phyloP scores from a whole-genome alignment of 1,140 invertebrate species.

The Caenorhabditis inopinata region DNA sequence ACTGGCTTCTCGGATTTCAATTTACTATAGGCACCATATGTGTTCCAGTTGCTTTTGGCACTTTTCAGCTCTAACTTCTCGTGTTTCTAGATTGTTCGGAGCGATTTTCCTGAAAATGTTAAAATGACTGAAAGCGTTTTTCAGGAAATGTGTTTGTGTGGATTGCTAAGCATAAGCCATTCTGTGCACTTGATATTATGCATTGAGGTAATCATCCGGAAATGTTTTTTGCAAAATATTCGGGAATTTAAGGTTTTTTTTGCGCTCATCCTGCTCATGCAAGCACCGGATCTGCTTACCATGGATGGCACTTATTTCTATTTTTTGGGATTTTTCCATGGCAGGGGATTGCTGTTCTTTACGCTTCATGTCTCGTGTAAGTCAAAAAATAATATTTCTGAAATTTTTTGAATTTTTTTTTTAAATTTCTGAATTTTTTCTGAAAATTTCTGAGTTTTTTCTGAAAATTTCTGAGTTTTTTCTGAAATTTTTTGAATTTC shows the following conservation, averaged over 20 bases:
- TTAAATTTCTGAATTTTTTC: too few species aligned
- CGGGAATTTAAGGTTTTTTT: slow-evolving; percentile 33
- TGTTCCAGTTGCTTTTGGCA: too few species aligned
- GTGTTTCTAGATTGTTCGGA: too few species aligned
- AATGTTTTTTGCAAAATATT: background rate
- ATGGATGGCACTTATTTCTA: slow-evolving; percentile 42
- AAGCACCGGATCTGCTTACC: slow-evolving; percentile 33
- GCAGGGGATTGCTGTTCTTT: slow-evolving; percentile 38
- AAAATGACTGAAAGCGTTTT: too few species aligned
- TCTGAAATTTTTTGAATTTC: too few species aligned
- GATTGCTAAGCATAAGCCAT: slow-evolving; percentile 13
- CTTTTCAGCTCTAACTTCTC: too few species aligned
- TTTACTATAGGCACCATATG: too few species aligned
- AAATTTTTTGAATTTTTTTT: too few species aligned
- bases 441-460: too few species aligned
- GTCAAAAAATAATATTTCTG: background rate
- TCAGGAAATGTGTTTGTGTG: slow-evolving; percentile 44
- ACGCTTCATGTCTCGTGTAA: slow-evolving; percentile 18
- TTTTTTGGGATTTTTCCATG: slow-evolving; percentile 39
- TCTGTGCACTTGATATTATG: slow-evolving; percentile 36
- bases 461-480: too few species aligned
- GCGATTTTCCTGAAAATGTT: too few species aligned
- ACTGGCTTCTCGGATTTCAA: too few species aligned
- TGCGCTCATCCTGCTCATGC: slow-evolving; percentile 26
- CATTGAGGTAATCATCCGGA: slow-evolving; percentile 3